A percentile compares a stretch with the other conserved stretches of the same genome.
Evolutionary conservation across 1,140 invertebrate species (phyloP).

Genomic region (Diorhabda carinulata): DNA sequence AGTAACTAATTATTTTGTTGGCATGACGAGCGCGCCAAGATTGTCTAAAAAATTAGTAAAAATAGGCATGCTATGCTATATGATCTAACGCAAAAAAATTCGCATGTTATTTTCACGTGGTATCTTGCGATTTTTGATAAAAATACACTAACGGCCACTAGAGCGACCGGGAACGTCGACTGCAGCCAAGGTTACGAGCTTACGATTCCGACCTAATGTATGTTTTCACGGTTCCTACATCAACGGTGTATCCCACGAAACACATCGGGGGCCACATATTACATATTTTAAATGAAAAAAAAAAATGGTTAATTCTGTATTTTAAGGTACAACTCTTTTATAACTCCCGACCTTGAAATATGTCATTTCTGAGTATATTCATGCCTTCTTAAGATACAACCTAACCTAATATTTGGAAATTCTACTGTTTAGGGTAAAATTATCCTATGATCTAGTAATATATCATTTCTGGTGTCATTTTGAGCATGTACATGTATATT

Average conservation of each 20-base stretch:
- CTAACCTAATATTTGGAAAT: no score
- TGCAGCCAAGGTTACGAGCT: background rate
- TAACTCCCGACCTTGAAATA: no score
- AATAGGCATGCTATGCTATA: background rate
- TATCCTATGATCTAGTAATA: no score
- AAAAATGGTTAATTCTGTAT: no score
- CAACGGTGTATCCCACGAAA: background rate
- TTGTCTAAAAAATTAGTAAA: background rate
- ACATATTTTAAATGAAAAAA: no score
- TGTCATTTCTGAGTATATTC: no score
- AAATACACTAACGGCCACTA: background rate
- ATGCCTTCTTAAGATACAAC: no score
- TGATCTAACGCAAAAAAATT: background rate
- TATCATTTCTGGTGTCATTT: no score
- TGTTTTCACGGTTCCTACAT: background rate
- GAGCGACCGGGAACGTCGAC: background rate
- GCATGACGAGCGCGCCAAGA: background rate
- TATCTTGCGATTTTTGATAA: background rate
- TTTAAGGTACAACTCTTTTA: no score
- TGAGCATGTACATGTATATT: no score
- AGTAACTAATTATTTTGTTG: background rate
- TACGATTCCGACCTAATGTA: background rate
- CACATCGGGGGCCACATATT: no score
- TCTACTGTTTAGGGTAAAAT: no score
- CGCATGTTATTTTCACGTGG: slow-evolving; percentile 1